Base-by-base conservation (phyloP, 2,888 invertebrate genomes). In the Furcula furcula region DNA sequence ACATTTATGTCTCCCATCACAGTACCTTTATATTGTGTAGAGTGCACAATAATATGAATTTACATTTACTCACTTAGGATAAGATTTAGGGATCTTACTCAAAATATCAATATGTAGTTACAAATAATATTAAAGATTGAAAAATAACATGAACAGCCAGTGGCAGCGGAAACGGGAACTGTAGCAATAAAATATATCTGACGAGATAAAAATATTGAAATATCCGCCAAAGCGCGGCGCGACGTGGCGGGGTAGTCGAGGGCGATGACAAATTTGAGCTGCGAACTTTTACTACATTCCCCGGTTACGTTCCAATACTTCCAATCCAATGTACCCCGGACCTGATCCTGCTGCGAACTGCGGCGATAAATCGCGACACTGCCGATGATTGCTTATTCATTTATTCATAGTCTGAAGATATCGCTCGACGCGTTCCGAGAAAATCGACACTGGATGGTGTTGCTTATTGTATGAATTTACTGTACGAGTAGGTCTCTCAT, bases 201-300 rank as follows among this genome's bases (percentile, higher is more conserved):
- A 32, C 20, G 35, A 25, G 34, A 45, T 40, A 29, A 40, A 40
- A 46, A 46, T 36, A 46, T 43, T 48, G 9, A 27, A 22, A 29
- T 36, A 27, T 34, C 31, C 28, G 13, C 20, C 29, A 18, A 27
- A 44, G 34, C 35, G 29, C 47, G 39, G 34, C 23, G 12, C 23
- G 12, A 2, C 5, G 22, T 11, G 22, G 7, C 16, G 4, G 16
- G 4, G 16, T 6, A 3, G 16, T 3, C 16, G 16, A 7, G 23
- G 12, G 23, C 23, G 23, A 23, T 42, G 58, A 57, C 35, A 57
- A 57, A 40, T 49, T 31, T 15, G 31, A 12, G 11, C 26, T 23
- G 31, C 40, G 36, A 44, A 48, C 38, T 56, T 53, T n/a, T 44
- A 53, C 57, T 45, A 40, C 44, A 44, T 36, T 34, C 36, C 20